phyloP scores from a whole-genome alignment of 2,797 vertebrate species.

The Parotocinclus haroldoi region DNA sequence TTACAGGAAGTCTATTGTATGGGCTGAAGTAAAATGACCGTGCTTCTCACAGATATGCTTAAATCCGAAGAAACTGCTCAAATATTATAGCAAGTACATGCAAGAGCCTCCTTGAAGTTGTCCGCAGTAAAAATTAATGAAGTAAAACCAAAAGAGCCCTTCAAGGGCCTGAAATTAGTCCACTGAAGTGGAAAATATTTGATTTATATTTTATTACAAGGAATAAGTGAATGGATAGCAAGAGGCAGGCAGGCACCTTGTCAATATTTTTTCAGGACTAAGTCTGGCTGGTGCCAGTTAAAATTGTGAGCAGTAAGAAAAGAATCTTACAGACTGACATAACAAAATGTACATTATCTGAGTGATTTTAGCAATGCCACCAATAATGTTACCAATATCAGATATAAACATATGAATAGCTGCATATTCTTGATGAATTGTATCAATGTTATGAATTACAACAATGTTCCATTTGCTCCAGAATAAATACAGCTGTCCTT shows the following conservation, averaged over 20 bases:
- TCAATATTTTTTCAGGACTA: conserved; percentile 36
- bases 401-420: too few species aligned
- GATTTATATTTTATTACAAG: conserved; percentile 58
- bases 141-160: conserved; percentile 55
- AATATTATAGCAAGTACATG: conserved; percentile 31
- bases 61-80: conserved; percentile 34
- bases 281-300: conserved; percentile 30
- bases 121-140: conserved; percentile 59
- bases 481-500: too few species aligned
- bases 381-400: too few species aligned
- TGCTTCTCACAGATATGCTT: conserved; percentile 28
- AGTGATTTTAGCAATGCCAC: too few species aligned
- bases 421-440: too few species aligned
- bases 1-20: too few species aligned
- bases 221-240: conserved; percentile 50
- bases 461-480: too few species aligned
- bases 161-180: conserved; percentile 58
- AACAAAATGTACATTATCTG: too few species aligned
- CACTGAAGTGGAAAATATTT: conserved; percentile 52
- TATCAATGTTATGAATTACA: too few species aligned
- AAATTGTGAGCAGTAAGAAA: not conserved
- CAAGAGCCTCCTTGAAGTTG: conserved; percentile 56
- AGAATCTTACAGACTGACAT: too few species aligned
- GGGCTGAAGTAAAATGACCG: conserved; percentile 15
- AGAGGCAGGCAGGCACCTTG: conserved; percentile 36